These are phyloP conservation scores for Nomada flava DNA, from an alignment of 2,888 invertebrate species.

Conservation along the genomic window DNA sequence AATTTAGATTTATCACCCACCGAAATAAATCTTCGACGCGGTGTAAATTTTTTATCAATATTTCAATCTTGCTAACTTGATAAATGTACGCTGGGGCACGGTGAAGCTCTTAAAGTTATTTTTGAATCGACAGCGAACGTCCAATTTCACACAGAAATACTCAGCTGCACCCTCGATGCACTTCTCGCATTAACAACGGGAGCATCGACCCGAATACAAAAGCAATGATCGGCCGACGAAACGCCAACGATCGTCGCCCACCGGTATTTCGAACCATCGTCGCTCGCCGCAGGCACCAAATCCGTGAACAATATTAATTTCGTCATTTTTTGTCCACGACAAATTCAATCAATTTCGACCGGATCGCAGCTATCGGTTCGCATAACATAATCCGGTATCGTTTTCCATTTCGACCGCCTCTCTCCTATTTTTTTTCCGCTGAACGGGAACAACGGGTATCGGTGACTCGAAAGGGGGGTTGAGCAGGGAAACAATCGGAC, in stretches of 20 bases:
- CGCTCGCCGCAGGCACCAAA: not conserved
- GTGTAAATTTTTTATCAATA: too few relatives aligned
- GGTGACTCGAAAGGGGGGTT: not conserved
- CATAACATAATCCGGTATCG: slow-evolving; percentile 55
- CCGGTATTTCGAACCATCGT: not conserved
- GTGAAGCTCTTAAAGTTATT: slow-evolving; percentile 1
- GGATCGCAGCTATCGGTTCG: slow-evolving; percentile 27
- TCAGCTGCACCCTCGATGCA: not conserved
- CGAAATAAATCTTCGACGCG: not conserved
- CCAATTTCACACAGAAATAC: slow-evolving; percentile 4
- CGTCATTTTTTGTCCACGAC: slow-evolving; percentile 28
- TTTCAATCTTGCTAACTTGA: not conserved
- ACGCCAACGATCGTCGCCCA: not conserved
- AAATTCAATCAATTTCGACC: slow-evolving; percentile 43
- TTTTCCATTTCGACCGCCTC: slow-evolving; percentile 47
- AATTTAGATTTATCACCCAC: not conserved
- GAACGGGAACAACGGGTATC: slow-evolving; percentile 20
- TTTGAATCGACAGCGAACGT: not conserved
- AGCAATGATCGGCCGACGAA: slow-evolving; percentile 2
- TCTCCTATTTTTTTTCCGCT: slow-evolving; percentile 24
- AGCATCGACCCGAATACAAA: slow-evolving; percentile 7
- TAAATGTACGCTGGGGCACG: not conserved
- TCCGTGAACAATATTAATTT: slow-evolving; percentile 36
- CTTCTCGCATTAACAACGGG: slow-evolving; percentile 6
- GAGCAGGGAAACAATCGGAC: slow-evolving; percentile 48